A percentile compares a stretch with the other conserved stretches of the same genome.
These are phyloP conservation scores for Heteronetta atricapilla DNA, from an alignment of 2,113 vertebrate genomes.

Conservation along the genomic window DNA sequence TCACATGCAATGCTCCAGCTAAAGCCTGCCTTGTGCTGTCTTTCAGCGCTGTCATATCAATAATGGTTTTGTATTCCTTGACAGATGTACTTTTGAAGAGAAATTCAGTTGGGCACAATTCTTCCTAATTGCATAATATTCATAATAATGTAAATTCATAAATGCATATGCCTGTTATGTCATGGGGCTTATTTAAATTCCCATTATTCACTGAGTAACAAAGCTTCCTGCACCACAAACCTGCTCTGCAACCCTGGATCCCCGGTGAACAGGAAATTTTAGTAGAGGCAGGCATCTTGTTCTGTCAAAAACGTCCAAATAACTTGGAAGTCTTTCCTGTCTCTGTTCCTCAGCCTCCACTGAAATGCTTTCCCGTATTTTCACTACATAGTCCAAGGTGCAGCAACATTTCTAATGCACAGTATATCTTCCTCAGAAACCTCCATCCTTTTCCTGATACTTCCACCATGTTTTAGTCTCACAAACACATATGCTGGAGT, in stretches of 20 bases:
- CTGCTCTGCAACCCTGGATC: not conserved
- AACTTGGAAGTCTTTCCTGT: not conserved
- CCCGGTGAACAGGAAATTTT: not conserved
- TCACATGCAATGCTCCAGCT: not conserved
- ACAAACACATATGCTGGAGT: not conserved
- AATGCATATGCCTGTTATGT: not conserved
- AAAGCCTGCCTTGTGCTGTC: not conserved
- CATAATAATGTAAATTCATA: not conserved
- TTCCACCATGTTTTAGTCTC: not conserved
- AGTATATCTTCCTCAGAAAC: not conserved
- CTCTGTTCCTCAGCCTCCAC: not conserved
- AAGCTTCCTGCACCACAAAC: not conserved
- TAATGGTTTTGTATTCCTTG: not conserved
- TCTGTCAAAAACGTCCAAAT: not conserved
- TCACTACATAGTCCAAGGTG: not conserved
- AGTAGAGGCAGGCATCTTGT: not conserved
- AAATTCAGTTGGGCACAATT: not conserved
- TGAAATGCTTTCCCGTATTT: not conserved
- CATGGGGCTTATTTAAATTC: not conserved
- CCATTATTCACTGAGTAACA: not conserved
- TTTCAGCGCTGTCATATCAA: not conserved
- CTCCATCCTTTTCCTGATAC: not conserved
- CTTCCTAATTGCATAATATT: not conserved
- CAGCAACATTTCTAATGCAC: not conserved
- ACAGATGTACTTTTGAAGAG: not conserved